A percentile compares a stretch with the other conserved stretches of the same genome.
phyloP scores from a whole-genome alignment of 2,797 vertebrate species.

The Galago senegalensis region DNA sequence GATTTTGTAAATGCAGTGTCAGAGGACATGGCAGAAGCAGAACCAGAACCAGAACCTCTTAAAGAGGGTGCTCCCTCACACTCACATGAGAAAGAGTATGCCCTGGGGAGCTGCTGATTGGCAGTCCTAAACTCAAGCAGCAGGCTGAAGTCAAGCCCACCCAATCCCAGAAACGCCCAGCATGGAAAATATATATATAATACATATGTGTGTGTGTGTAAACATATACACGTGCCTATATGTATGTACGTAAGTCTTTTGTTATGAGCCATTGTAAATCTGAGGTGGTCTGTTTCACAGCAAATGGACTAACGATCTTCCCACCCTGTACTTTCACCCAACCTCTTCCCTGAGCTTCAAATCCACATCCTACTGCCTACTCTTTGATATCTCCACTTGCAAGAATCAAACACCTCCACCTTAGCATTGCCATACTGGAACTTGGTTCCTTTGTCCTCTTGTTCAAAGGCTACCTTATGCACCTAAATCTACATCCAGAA shows the following conservation, averaged over 20 bases:
- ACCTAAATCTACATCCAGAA: background rate
- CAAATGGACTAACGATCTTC: background rate
- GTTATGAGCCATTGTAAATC: background rate
- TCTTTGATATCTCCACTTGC: background rate
- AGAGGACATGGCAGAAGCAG: background rate
- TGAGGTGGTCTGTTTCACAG: background rate
- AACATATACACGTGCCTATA: too few relatives aligned
- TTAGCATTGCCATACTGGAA: background rate
- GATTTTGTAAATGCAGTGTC: background rate
- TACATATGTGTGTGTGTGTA: too few relatives aligned
- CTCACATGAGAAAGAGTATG: background rate
- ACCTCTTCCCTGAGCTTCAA: background rate
- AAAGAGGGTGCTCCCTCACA: background rate
- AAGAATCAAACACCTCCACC: background rate
- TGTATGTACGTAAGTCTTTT: background rate
- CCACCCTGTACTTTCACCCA: background rate
- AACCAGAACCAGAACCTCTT: background rate
- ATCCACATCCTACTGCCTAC: background rate
- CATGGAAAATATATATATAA: too few relatives aligned
- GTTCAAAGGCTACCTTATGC: background rate
- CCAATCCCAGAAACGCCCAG: background rate
- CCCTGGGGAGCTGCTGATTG: rapidly evolving
- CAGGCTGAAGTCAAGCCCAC: background rate
- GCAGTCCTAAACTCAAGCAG: background rate
- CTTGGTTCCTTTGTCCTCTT: background rate